Evolutionary conservation across 2,113 vertebrate genomes (phyloP).

Genomic region (Emydura subglobosa): DNA sequence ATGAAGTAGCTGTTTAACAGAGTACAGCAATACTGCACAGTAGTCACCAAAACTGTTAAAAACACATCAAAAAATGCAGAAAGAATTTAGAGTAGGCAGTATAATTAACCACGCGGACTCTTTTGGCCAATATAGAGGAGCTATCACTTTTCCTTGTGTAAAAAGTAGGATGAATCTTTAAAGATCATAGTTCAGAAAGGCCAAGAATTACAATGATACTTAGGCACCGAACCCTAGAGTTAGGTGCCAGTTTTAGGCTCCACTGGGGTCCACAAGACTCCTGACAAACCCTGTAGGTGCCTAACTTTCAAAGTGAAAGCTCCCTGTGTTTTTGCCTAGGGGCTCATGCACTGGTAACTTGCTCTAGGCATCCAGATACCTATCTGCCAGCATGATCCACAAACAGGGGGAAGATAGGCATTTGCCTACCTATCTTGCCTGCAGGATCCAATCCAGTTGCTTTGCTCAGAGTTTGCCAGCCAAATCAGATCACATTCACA

Average conservation of each 20-base stretch:
- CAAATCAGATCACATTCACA: not conserved
- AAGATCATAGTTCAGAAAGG: not conserved
- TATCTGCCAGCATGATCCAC: not conserved
- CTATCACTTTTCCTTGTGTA: not conserved
- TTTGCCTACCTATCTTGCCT: not conserved
- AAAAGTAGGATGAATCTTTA: not conserved
- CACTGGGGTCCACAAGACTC: not conserved
- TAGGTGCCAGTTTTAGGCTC: not conserved
- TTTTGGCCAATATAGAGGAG: not conserved
- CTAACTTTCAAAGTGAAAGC: not conserved
- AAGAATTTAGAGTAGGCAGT: not conserved
- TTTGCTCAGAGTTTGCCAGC: not conserved
- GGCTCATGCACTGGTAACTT: not conserved
- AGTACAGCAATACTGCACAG: not conserved
- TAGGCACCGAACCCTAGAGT: not conserved
- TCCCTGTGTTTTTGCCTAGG: not conserved
- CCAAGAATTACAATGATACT: not conserved
- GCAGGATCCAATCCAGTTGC: not conserved
- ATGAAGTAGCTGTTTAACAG: not conserved
- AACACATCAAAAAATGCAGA: not conserved
- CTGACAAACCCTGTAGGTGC: not conserved
- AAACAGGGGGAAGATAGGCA: not conserved
- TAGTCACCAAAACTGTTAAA: not conserved
- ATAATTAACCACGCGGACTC: not conserved
- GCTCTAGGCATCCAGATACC: not conserved